These are phyloP conservation scores for Plodia interpunctella DNA, from an alignment of 1,140 invertebrate species.

Conservation along the genomic window DNA sequence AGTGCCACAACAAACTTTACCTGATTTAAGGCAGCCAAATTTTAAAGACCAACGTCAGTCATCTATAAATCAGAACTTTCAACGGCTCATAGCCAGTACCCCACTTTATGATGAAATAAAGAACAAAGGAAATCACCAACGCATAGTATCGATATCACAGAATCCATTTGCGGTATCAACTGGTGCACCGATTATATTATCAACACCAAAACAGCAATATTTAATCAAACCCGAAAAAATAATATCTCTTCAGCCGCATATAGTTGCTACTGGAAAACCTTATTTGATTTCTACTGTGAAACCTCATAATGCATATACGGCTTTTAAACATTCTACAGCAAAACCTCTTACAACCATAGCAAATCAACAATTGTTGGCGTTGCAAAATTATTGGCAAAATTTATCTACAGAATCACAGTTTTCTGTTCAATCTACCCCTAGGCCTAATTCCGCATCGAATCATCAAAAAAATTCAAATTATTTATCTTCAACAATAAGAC, in stretches of 20 bases:
- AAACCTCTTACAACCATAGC: conserved; percentile 51
- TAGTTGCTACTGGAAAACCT: conserved; percentile 39
- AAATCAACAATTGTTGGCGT: conserved; percentile 48
- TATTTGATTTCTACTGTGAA: conserved; percentile 41
- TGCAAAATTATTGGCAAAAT: conserved; percentile 60
- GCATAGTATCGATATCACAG: conserved; percentile 30
- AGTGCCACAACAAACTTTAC: conserved; percentile 29
- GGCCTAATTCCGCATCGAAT: conserved; percentile 33
- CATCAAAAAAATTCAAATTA: conserved; percentile 35
- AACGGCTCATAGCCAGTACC: conserved; percentile 29
- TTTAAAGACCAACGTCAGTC: conserved; percentile 63
- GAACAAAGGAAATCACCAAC: conserved; percentile 24
- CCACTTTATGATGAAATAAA: conserved; percentile 26
- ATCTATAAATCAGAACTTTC: conserved; percentile 56
- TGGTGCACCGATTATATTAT: conserved; percentile 29
- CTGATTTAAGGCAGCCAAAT: conserved; percentile 57
- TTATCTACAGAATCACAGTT: conserved; percentile 33
- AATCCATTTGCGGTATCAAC: conserved; percentile 43
- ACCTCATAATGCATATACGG: conserved; percentile 33
- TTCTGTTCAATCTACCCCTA: conserved; percentile 37
- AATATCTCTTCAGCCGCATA: conserved; percentile 29
- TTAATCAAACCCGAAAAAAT: conserved; percentile 35
- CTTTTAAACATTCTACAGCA: conserved; percentile 43
- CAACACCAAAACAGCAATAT: conserved; percentile 45
- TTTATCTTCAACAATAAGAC: conserved; percentile 36